phyloP scores from a whole-genome alignment of 92 coral and sea anemone species.

The Heteractis magnifica region DNA sequence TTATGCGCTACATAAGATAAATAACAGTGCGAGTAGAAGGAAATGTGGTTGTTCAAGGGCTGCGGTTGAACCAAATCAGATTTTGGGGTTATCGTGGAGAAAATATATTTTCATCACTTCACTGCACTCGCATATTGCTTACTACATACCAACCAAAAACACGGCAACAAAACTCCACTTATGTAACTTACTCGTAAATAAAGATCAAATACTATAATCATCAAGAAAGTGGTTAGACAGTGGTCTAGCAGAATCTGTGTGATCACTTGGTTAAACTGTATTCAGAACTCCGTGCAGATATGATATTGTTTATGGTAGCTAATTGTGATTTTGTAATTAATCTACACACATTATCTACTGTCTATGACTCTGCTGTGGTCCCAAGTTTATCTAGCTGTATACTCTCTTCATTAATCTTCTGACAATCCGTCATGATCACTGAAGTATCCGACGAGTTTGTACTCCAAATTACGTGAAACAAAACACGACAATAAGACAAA shows the following conservation, averaged over 20 bases:
- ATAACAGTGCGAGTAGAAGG: background rate
- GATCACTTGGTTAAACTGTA: background rate
- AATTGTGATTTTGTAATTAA: conserved; percentile 16
- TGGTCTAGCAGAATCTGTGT: background rate
- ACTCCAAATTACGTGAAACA: background rate
- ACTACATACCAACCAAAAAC: background rate
- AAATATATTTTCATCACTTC: background rate
- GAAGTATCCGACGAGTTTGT: background rate
- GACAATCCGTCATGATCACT: background rate
- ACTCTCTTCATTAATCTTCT: conserved; percentile 3
- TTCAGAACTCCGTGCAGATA: background rate
- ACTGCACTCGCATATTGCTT: background rate
- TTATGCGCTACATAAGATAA: background rate
- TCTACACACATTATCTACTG: conserved; percentile 2
- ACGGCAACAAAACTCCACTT: background rate
- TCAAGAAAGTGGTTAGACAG: background rate
- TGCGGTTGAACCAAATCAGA: background rate
- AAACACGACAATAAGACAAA: background rate
- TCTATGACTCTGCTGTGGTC: background rate
- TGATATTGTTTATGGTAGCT: background rate
- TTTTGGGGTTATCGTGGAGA: background rate
- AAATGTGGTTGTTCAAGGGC: background rate
- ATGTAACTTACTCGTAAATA: background rate
- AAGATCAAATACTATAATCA: background rate
- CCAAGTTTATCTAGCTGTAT: background rate